phyloP scores from a whole-genome alignment of 2,113 vertebrate genomes.

The Chunga burmeisteri region DNA sequence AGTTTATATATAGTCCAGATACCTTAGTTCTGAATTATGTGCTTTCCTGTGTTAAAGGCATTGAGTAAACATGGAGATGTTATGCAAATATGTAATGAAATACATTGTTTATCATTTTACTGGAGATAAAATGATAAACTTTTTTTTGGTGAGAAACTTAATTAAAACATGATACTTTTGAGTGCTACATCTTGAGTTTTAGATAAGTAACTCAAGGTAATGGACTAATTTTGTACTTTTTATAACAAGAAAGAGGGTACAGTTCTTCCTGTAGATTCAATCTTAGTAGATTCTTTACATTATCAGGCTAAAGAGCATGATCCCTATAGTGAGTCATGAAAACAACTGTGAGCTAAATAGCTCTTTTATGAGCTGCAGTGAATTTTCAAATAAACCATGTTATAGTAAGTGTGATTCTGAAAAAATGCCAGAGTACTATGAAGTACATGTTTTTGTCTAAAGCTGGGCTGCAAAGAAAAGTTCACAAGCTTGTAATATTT shows the following conservation, averaged over 20 bases:
- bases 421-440: neutral
- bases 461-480: neutral
- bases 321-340: neutral
- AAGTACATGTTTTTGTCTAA: neutral
- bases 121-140: neutral
- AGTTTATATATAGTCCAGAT: neutral
- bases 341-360: neutral
- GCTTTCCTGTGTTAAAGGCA: neutral
- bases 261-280: neutral
- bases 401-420: neutral
- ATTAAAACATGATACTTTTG: neutral
- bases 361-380: neutral
- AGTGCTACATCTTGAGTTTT: neutral
- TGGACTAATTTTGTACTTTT: neutral
- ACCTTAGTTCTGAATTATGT: neutral
- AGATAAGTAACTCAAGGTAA: neutral
- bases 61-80: neutral
- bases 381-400: neutral
- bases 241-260: neutral
- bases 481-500: neutral
- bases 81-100: neutral
- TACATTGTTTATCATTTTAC: neutral
- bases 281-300: neutral
- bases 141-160: neutral
- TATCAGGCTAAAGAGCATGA: neutral